phyloP scores from a whole-genome alignment of 1,140 invertebrate genomes.

The Colletes latitarsis region DNA sequence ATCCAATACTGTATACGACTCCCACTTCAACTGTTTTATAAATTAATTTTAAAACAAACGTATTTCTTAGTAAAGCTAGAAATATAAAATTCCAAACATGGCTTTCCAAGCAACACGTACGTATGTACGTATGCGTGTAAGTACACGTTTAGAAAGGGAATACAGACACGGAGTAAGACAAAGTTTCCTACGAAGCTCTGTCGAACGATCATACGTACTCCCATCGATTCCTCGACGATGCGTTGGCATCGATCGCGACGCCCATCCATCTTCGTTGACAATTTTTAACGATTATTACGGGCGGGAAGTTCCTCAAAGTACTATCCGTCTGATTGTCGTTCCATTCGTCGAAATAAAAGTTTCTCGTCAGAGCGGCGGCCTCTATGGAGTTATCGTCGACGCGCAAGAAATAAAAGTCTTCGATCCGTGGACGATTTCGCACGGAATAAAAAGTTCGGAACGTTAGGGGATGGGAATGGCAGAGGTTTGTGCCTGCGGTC shows the following conservation, averaged over 20 bases:
- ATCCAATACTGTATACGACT: too few species aligned
- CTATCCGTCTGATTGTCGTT: not conserved
- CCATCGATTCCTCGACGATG: slow-evolving; percentile 12
- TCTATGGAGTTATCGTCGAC: not conserved
- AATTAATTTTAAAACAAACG: too few species aligned
- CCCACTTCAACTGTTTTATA: too few species aligned
- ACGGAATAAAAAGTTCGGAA: not conserved
- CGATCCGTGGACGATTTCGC: not conserved
- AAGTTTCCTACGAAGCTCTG: too few species aligned
- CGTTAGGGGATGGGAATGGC: not conserved
- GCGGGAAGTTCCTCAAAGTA: not conserved
- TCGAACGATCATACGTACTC: not conserved
- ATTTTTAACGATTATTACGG: slow-evolving; percentile 36
- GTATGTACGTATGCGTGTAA: too few species aligned
- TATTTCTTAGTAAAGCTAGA: too few species aligned
- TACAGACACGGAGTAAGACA: too few species aligned
- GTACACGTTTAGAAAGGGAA: too few species aligned
- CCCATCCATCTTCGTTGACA: not conserved
- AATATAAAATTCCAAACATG: too few species aligned
- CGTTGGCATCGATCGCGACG: slow-evolving; percentile 12
- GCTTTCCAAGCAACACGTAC: too few species aligned
- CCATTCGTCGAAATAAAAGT: not conserved
- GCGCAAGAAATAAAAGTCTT: slow-evolving; percentile 19
- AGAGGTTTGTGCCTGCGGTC: slow-evolving; percentile 9
- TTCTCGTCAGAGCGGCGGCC: not conserved